These are phyloP conservation scores for Camponotus fellah DNA, from an alignment of 2,888 invertebrate genomes.

Conservation along the genomic window DNA sequence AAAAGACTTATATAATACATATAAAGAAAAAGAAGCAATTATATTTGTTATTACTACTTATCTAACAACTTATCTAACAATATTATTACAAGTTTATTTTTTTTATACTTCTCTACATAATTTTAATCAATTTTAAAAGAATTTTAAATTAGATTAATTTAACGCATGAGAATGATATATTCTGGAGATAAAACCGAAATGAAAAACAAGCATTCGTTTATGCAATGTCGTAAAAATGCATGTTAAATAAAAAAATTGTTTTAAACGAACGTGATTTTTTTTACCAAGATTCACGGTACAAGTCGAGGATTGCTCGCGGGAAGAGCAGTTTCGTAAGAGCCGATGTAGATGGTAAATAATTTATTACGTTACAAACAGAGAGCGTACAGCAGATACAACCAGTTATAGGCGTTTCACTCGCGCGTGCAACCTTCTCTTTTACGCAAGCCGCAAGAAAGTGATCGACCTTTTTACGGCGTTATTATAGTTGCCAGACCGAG, in stretches of 20 bases:
- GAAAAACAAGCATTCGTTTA: background rate
- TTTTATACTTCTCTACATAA: background rate
- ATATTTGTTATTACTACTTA: background rate
- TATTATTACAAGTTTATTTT: background rate
- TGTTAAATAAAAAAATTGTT: background rate
- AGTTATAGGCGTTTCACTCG: slow-evolving; percentile 15
- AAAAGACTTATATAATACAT: background rate
- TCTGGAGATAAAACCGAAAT: background rate
- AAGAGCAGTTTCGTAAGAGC: slow-evolving; percentile 2
- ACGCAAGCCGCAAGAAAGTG: slow-evolving; percentile 56
- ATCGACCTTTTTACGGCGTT: slow-evolving; percentile 50
- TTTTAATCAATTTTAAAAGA: background rate
- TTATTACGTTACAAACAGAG: background rate
- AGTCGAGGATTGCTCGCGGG: background rate
- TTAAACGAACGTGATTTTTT: background rate
- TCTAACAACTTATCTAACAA: too few species aligned
- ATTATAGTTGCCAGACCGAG: slow-evolving; percentile 9
- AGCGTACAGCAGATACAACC: background rate
- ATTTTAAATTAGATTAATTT: slow-evolving; percentile 12
- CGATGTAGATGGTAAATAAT: slow-evolving; percentile 9
- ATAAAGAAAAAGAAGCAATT: background rate
- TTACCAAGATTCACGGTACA: background rate
- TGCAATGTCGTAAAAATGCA: background rate
- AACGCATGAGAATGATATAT: background rate
- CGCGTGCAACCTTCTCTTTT: slow-evolving; percentile 53